Evolutionary conservation across 1,140 invertebrate genomes (phyloP), one percentile per base, ranked within the genome.

Genomic region (Tetramorium alpestre): DNA sequence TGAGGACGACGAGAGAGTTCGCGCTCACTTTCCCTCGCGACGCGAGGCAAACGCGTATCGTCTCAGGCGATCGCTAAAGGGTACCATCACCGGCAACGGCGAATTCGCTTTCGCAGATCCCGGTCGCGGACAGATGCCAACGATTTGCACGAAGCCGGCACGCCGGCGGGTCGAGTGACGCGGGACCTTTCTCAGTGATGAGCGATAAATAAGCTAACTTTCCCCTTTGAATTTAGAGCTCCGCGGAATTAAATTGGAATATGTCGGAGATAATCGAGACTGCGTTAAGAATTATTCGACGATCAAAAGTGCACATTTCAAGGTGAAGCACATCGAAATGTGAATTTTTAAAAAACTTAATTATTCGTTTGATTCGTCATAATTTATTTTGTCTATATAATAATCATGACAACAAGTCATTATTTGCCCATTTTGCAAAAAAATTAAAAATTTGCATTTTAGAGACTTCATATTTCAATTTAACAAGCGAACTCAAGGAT

Each of bases 1-100:
- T 47, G 78, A 51, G 25, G 38, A 58, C 33, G 84, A 75, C 58
- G 86, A 87, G 87, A 92, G 89, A 91, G 89, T 92, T 88, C 87
- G 78, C 89, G 78, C 88, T 92, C 89, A 92, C 92, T 93, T 93
- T 93, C 92, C 86, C 90, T 92, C 85, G 85, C 84, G 60, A 89
- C 88, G 60, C 73, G 84, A 92, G 85, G 90, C 82, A 78, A 90
- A 91, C 82, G 76, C 87, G 62, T 84, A 82, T 80, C 87, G 38
- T 49, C 41, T 4, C 41, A 8, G n/a, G 22, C 54, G 54, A 87
- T 80, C 65, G 47, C 60, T 60, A 81, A 81, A 81, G 64, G 64
- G 77, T 80, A 80, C 77, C 64, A 69, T 81, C 77, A 47, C 51
- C 51, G 54, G 41, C n/a, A 13, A 6, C 33, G 80, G 67, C 54